phyloP scores from a whole-genome alignment of 2,113 vertebrate species.

The Pelmatolapia mariae region DNA sequence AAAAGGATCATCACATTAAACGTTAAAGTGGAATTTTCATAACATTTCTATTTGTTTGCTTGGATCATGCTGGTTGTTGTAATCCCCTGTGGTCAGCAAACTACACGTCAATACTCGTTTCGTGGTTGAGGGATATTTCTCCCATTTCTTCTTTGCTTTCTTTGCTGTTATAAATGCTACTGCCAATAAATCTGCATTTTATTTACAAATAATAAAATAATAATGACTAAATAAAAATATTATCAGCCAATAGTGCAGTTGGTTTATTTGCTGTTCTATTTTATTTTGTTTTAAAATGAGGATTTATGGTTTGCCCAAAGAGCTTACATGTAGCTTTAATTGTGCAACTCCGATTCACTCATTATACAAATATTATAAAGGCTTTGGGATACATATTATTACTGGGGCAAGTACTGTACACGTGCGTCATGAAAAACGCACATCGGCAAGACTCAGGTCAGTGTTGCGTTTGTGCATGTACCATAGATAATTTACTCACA shows the following conservation, averaged over 20 bases:
- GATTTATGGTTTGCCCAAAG: neutral
- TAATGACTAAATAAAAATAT: neutral
- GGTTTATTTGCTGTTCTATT: neutral
- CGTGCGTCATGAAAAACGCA: constrained; percentile 21
- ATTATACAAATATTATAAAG: neutral
- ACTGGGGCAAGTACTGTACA: neutral
- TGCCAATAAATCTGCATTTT: neutral
- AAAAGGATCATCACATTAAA: neutral
- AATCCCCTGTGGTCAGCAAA: neutral
- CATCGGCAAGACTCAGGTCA: neutral
- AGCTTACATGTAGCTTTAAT: neutral
- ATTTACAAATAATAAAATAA: neutral
- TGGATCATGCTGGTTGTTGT: neutral
- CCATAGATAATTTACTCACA: neutral
- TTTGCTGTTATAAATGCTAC: neutral
- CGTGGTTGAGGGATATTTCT: neutral
- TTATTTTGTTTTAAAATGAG: neutral
- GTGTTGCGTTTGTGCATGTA: neutral
- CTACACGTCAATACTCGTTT: neutral
- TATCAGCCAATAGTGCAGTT: neutral
- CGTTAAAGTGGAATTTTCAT: neutral
- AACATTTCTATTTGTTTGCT: neutral
- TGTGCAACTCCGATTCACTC: neutral
- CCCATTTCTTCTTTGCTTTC: neutral
- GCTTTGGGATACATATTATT: neutral